These are phyloP conservation scores for Mormyrus proboscirostris DNA, from an alignment of 2,797 vertebrate species.

Conservation along the genomic window DNA sequence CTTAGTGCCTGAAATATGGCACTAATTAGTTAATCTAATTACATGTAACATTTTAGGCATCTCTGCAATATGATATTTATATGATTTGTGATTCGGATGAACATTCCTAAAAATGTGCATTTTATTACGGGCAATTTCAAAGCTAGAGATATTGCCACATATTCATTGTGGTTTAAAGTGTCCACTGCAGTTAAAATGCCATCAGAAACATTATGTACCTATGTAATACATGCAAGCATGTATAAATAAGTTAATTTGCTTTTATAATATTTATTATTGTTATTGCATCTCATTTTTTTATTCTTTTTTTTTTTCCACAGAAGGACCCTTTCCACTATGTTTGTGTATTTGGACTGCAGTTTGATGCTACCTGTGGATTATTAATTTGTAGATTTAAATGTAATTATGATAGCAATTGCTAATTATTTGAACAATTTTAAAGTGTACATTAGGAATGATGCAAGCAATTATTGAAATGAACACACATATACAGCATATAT, in stretches of 20 bases:
- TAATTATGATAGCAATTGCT: not conserved
- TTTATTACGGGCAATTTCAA: not conserved
- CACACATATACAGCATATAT: not conserved
- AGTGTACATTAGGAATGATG: not conserved
- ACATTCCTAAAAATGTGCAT: not conserved
- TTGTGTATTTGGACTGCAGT: not conserved
- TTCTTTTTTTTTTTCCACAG: slow-evolving; percentile 5
- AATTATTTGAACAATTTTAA: not conserved
- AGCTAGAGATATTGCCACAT: not conserved
- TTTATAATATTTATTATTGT: slow-evolving; percentile 2
- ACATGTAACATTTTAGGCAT: slow-evolving; percentile 38
- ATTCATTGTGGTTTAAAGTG: not conserved
- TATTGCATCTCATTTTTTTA: not conserved
- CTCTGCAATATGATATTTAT: not conserved
- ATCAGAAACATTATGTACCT: not conserved
- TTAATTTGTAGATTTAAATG: not conserved
- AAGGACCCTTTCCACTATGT: not conserved
- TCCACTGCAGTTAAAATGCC: not conserved
- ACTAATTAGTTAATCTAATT: slow-evolving; percentile 60
- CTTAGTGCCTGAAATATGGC: slow-evolving; percentile 45
- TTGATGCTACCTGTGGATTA: not conserved
- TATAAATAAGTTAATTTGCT: not conserved
- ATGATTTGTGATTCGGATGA: not conserved
- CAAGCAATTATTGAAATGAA: not conserved
- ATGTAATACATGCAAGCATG: not conserved